Conservation (phyloP, 1,140 invertebrate species). For the Hylaeus anthracinus region DNA sequence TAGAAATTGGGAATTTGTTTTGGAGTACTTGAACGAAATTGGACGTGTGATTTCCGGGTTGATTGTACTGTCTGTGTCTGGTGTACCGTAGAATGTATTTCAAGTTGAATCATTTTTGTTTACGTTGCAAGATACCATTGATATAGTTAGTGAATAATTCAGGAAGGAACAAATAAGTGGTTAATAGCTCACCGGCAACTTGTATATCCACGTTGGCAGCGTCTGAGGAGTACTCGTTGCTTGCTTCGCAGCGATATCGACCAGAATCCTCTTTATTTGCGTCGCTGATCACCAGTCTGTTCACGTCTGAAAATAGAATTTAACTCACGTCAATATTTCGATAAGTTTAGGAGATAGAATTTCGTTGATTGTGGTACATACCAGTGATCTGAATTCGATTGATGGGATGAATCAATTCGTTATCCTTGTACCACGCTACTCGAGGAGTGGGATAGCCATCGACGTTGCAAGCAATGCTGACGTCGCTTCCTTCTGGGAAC, state of each 20-base stretch:
- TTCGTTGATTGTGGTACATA: constrained; percentile 68
- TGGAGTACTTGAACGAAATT: too few species aligned
- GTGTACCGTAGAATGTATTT: too few species aligned
- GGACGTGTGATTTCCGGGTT: too few species aligned
- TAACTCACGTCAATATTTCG: not conserved
- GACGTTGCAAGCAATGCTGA: constrained; percentile 88
- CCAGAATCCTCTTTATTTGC: constrained; percentile 87
- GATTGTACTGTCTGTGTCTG: too few species aligned
- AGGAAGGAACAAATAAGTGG: too few species aligned
- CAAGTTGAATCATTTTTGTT: too few species aligned
- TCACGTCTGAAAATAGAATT: constrained; percentile 81
- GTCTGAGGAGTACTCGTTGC: constrained; percentile 85
- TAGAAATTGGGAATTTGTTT: too few species aligned
- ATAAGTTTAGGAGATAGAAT: too few species aligned
- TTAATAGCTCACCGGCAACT: constrained; percentile 84
- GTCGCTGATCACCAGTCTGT: constrained; percentile 85
- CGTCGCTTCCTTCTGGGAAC: constrained; percentile 84
- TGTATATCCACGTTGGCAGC: constrained; percentile 84
- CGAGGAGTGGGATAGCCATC: constrained; percentile 88
- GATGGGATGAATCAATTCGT: constrained; percentile 78
- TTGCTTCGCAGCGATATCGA: constrained; percentile 89
- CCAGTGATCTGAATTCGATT: constrained; percentile 84
- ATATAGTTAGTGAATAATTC: too few species aligned
- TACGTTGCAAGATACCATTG: too few species aligned
- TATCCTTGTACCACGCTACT: constrained; percentile 91